Base-by-base conservation (phyloP, 2,113 vertebrate species). In the Carassius auratus region DNA sequence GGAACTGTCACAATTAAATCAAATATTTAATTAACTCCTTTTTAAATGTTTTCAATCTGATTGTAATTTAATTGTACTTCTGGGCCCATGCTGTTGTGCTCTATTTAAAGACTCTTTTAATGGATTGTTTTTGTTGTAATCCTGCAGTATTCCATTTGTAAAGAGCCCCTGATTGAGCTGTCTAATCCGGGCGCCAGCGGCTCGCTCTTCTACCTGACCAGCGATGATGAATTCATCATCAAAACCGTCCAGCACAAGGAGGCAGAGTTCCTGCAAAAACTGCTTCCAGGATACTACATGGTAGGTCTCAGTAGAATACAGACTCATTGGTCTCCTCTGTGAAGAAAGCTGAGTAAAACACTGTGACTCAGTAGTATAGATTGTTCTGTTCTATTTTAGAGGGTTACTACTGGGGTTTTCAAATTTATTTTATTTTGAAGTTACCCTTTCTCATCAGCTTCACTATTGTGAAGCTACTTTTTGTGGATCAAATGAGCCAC, bases 221-320 rank as follows among this genome's bases (percentile, higher is more conserved):
- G 97, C 30, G 98, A 97, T 88, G 98, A 99, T 0, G 97, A 99
- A 90, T 99, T 99, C 94, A 99, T 99, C 92, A 97, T 99, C 92
- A 99, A 99, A 95, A 99, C 98, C n/a, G 96, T 99, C 89, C 98
- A 99, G 92, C 97, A 99, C 94, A 99, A 99, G 92, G 98, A 99
- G 90, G 98, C 98, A 8, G 98, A 98, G 89, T 99, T 99, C 90
- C 96, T 99, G 85, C 98, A 99, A 92, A 97, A 98, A 90, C 91
- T 99, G 10, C 94, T 99, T 69, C 98, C 98, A 0, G 97, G 98
- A 78, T 99, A 99, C 90, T 99, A 99, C 87, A 99, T 99, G 98
- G 97, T 99, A 90, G 96, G 95, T 90, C 57, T 50, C 33, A 45
- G n/a, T 26, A 38, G 19, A 78, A 15, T 17, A 52, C 4, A 76